phyloP scores from a whole-genome alignment of 2,113 vertebrate species.

The Smithornis capensis region DNA sequence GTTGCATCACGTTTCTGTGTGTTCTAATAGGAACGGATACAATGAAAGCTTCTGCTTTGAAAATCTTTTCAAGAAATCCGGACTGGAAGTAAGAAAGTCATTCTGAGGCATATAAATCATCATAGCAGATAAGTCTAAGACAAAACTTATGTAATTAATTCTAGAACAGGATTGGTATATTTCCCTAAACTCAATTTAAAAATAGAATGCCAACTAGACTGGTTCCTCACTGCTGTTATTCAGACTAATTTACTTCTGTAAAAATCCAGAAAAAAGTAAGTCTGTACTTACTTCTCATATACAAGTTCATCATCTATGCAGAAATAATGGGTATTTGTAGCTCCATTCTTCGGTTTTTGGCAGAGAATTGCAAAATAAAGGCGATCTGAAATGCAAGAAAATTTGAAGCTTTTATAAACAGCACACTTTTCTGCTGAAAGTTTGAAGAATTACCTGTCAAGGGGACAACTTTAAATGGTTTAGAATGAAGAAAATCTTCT shows the following conservation, averaged over 20 bases:
- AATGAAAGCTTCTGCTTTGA: not conserved
- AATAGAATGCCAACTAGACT: not conserved
- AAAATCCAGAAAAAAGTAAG: not conserved
- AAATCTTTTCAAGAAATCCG: not conserved
- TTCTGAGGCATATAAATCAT: not conserved
- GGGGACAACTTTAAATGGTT: not conserved
- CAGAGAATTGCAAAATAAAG: constrained; percentile 93
- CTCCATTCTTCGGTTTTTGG: constrained; percentile 91
- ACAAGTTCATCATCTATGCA: constrained; percentile 93
- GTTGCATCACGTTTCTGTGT: not conserved
- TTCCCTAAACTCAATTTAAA: not conserved
- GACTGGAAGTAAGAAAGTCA: not conserved
- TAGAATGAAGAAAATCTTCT: not conserved
- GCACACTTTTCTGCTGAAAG: not conserved
- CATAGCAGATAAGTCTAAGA: not conserved
- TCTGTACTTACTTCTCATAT: constrained; percentile 92
- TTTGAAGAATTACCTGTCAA: not conserved
- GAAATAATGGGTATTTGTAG: constrained; percentile 89
- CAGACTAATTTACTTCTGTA: not conserved
- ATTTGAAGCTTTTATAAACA: not conserved
- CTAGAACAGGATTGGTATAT: not conserved
- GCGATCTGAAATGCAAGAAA: constrained; percentile 85
- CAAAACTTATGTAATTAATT: not conserved
- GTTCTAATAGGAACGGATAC: not conserved
- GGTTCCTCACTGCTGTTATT: not conserved